Evolutionary conservation across 2,113 vertebrate genomes (phyloP).

Genomic region (Ochotona curzoniae): DNA sequence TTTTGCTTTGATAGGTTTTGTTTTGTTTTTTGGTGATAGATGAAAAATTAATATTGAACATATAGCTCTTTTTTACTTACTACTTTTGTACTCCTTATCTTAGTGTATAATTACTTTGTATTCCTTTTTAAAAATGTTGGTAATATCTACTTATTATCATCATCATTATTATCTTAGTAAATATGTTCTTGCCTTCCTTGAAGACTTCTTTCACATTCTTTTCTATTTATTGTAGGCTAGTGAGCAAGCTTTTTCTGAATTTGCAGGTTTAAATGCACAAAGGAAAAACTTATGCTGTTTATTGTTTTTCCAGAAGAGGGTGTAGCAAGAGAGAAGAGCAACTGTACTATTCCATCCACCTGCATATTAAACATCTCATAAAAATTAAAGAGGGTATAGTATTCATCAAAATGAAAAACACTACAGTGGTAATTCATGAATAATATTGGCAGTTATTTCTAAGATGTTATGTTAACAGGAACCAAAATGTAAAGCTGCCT

Average conservation of each 20-base stretch:
- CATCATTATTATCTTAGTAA: slow-evolving; percentile 39
- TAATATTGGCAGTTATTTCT: slow-evolving; percentile 79
- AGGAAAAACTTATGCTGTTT: not conserved
- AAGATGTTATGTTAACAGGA: slow-evolving; percentile 75
- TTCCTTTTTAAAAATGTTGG: not conserved
- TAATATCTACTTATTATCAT: slow-evolving; percentile 31
- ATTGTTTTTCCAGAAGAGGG: slow-evolving; percentile 56
- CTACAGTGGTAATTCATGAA: slow-evolving; percentile 78
- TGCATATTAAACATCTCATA: slow-evolving; percentile 49
- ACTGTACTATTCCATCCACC: not conserved
- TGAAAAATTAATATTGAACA: slow-evolving; percentile 66
- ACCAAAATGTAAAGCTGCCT: slow-evolving; percentile 76
- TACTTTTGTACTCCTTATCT: slow-evolving; percentile 61
- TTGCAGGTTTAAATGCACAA: slow-evolving; percentile 61
- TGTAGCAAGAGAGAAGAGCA: slow-evolving; percentile 11
- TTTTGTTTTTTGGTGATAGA: slow-evolving; percentile 45
- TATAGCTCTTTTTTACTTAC: not conserved
- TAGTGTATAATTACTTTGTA: slow-evolving; percentile 41
- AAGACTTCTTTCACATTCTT: slow-evolving; percentile 58
- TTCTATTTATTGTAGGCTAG: slow-evolving; percentile 36
- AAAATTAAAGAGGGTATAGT: slow-evolving; percentile 74
- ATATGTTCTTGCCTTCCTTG: slow-evolving; percentile 5
- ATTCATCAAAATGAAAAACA: slow-evolving; percentile 74
- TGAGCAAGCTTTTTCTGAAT: slow-evolving; percentile 40
- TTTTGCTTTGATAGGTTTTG: slow-evolving; percentile 58